Evolutionary conservation across 2,797 vertebrate genomes (phyloP).

Genomic region (Cetoscarus ocellatus): DNA sequence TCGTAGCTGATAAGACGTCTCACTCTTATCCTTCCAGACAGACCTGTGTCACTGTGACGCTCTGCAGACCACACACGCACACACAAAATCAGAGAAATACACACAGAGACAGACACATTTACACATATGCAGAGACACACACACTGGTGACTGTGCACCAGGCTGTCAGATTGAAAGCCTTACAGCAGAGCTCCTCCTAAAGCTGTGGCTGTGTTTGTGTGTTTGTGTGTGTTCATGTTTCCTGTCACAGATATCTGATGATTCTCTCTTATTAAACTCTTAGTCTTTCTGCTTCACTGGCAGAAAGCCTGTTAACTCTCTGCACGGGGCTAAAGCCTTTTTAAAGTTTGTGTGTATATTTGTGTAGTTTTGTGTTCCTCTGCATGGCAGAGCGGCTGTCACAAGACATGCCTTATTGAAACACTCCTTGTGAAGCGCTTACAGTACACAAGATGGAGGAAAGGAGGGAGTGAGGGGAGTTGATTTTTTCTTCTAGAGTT

Average conservation of each 20-base stretch:
- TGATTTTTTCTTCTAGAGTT: background rate
- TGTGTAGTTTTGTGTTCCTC: conserved; percentile 16
- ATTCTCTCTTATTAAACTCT: conserved; percentile 58
- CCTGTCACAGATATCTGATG: conserved; percentile 51
- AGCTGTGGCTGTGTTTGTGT: conserved; percentile 15
- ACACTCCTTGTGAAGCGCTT: conserved; percentile 40
- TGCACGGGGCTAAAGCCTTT: conserved; percentile 13
- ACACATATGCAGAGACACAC: background rate
- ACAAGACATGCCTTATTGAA: conserved; percentile 43
- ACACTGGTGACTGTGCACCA: conserved; percentile 3
- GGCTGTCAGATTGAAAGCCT: conserved; percentile 32
- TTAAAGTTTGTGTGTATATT: background rate
- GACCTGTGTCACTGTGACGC: conserved; percentile 54
- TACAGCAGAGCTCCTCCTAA: conserved; percentile 24
- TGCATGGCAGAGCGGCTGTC: conserved; percentile 33
- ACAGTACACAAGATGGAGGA: background rate
- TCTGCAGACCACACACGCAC: conserved; percentile 36
- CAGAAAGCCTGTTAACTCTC: conserved; percentile 45
- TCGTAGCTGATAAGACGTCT: conserved; percentile 69
- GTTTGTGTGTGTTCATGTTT: conserved; percentile 28
- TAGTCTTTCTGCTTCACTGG: conserved; percentile 55
- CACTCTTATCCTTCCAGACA: conserved; percentile 67
- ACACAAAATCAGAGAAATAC: conserved; percentile 9
- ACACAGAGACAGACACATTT: background rate
- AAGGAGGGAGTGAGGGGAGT: background rate